Conservation (phyloP, 2,797 vertebrate species). For the Pachyuromys duprasi region DNA sequence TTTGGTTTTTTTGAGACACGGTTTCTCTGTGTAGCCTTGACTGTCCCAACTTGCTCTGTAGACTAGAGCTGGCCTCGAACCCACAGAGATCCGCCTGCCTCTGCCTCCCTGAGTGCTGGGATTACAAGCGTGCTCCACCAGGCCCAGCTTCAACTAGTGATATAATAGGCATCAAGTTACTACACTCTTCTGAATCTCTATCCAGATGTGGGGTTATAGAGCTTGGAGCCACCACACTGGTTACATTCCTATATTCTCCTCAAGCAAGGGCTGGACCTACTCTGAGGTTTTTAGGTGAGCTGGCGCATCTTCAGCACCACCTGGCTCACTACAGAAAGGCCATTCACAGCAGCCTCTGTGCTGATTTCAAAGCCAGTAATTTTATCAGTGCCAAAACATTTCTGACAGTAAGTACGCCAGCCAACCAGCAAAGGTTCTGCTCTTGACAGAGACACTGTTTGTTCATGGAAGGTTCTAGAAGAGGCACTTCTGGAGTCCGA, state of each 20-base stretch:
- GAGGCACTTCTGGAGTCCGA: neutral
- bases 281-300: neutral
- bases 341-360: neutral
- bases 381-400: neutral
- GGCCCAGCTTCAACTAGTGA: neutral
- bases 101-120: too few species aligned
- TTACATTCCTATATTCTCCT: neutral
- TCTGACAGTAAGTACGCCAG: neutral
- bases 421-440: neutral
- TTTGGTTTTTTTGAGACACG: too few species aligned
- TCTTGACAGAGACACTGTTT: neutral
- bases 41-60: too few species aligned
- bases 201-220: neutral
- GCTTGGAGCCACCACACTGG: neutral
- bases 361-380: constrained; percentile 1
- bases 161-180: neutral
- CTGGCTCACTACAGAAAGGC: neutral
- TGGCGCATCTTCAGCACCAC: neutral
- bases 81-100: too few species aligned
- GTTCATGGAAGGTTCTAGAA: neutral
- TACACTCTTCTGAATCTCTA: neutral
- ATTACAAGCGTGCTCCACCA: too few species aligned
- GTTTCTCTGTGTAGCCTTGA: too few species aligned
- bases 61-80: too few species aligned
- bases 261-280: neutral